Conservation (phyloP, 1,140 invertebrate genomes). For the Drosophila truncata region DNA sequence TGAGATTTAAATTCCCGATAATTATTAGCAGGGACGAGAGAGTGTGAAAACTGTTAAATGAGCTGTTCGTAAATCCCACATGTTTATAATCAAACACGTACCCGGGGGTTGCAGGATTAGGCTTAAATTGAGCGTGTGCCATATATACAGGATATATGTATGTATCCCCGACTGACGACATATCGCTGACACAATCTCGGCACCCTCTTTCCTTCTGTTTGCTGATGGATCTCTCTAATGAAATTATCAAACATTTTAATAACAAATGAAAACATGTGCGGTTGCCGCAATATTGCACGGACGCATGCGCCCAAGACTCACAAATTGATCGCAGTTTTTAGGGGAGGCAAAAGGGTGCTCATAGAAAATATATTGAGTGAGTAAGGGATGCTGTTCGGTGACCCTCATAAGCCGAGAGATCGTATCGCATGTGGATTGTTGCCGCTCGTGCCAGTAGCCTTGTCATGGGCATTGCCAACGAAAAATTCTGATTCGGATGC, state of each 20-base stretch:
- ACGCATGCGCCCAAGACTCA: conserved; percentile 55
- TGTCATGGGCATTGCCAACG: conserved; percentile 66
- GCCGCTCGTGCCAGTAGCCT: conserved; percentile 63
- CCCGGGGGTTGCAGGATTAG: conserved; percentile 61
- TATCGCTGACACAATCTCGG: conserved; percentile 55
- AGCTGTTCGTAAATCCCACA: conserved; percentile 78
- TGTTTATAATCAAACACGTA: conserved; percentile 82
- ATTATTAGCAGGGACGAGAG: conserved; percentile 39
- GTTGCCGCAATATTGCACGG: conserved; percentile 77
- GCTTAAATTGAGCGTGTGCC: conserved; percentile 84
- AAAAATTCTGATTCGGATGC: conserved; percentile 23
- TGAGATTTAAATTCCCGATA: conserved; percentile 67
- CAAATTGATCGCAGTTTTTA: conserved; percentile 54
- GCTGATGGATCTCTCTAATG: conserved; percentile 81
- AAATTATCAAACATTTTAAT: conserved; percentile 85
- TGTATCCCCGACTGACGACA: neutral
- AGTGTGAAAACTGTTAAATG: conserved; percentile 70
- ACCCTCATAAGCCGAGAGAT: conserved; percentile 55
- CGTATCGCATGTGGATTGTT: conserved; percentile 38
- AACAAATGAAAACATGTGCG: conserved; percentile 85
- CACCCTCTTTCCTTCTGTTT: conserved; percentile 49
- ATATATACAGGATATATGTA: conserved; percentile 1
- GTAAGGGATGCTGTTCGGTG: conserved; percentile 45
- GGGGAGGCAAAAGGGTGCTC: conserved; percentile 48
- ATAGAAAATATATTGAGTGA: neutral